These are phyloP conservation scores for Stomatorhinus ivindoensis DNA, from an alignment of 2,113 vertebrate species.

Conservation along the genomic window DNA sequence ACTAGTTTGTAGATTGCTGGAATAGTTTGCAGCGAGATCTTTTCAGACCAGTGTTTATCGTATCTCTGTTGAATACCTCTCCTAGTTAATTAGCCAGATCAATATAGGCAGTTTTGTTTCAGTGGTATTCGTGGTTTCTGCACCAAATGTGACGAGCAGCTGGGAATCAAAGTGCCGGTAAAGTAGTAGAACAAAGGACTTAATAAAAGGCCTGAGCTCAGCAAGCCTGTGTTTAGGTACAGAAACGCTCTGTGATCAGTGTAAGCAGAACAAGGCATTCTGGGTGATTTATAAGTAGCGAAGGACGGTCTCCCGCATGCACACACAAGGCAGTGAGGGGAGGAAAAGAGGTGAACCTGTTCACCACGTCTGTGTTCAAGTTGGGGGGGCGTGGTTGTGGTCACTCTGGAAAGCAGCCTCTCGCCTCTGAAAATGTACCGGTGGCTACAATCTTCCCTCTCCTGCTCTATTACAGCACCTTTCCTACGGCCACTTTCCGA, in stretches of 20 bases:
- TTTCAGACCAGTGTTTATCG: background rate
- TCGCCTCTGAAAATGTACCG: background rate
- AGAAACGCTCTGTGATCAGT: background rate
- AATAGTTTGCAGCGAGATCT: background rate
- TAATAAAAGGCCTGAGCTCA: background rate
- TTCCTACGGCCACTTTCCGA: background rate
- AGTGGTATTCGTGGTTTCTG: background rate
- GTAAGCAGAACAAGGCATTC: background rate
- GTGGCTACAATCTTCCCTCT: background rate
- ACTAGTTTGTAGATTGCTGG: background rate
- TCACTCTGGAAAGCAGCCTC: background rate
- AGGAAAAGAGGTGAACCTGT: background rate
- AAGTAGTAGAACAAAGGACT: background rate
- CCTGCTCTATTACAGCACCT: background rate
- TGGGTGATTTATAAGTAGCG: background rate
- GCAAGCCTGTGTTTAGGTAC: background rate
- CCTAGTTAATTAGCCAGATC: background rate
- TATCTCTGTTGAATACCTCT: background rate
- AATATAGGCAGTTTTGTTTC: background rate
- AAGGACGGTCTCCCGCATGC: background rate
- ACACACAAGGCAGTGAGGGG: background rate
- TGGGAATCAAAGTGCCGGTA: background rate
- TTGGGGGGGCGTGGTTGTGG: background rate
- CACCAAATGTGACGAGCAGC: background rate
- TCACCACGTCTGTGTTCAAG: background rate